Conservation (phyloP, 1,140 invertebrate species). For the Leptopilina boulardi region DNA sequence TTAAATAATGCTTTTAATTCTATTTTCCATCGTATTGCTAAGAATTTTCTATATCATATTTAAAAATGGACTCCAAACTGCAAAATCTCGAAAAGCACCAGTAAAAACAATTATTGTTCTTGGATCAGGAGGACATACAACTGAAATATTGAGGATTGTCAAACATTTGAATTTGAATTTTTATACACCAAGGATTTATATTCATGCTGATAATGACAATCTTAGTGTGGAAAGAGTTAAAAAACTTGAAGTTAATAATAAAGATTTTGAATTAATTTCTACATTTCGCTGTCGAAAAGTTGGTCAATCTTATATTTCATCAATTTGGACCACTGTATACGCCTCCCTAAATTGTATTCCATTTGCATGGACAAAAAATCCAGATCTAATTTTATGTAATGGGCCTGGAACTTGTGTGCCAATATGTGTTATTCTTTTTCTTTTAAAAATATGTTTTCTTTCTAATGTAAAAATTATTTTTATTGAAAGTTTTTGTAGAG, state of each 20-base stretch:
- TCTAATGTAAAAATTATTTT: conserved; percentile 88
- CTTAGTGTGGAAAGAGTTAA: conserved; percentile 84
- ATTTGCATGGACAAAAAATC: conserved; percentile 82
- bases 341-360: conserved; percentile 83
- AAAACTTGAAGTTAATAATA: conserved; percentile 72
- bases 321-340: conserved; percentile 86
- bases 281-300: conserved; percentile 93
- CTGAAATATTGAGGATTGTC: conserved; percentile 89
- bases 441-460: conserved; percentile 81
- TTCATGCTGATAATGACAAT: conserved; percentile 87
- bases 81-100: conserved; percentile 31
- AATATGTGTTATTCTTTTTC: conserved; percentile 85
- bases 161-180: conserved; percentile 77
- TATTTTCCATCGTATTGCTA: conserved; percentile 11
- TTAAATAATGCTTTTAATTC: not conserved
- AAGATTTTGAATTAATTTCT: conserved; percentile 77
- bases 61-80: conserved; percentile 43
- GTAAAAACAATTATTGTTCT: conserved; percentile 77
- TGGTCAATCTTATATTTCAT: conserved; percentile 88
- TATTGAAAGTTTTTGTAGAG: conserved; percentile 96
- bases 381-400: conserved; percentile 91
- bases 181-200: conserved; percentile 85
- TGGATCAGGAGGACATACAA: conserved; percentile 88
- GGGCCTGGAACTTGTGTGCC: conserved; percentile 97
- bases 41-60: conserved; percentile 60